Evolutionary conservation across 2,113 vertebrate species (phyloP).

Genomic region (Leiothrix lutea): DNA sequence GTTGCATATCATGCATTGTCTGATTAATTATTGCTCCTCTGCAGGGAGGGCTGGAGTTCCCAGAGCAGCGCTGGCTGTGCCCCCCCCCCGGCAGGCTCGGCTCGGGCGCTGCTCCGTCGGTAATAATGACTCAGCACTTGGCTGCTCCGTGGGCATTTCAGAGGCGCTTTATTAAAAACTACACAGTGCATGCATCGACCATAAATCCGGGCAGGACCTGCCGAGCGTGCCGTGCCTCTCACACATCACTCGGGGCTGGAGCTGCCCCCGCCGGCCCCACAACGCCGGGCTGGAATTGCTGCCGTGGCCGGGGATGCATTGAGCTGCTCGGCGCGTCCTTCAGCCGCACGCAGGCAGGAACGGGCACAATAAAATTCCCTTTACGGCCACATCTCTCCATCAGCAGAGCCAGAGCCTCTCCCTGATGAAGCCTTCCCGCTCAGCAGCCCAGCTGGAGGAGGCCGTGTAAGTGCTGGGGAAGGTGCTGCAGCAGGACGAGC

Average conservation of each 20-base stretch:
- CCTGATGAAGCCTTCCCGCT: not conserved
- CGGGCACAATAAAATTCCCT: not conserved
- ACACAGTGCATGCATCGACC: not conserved
- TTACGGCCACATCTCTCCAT: not conserved
- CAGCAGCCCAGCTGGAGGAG: not conserved
- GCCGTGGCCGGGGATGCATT: not conserved
- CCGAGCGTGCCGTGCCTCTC: not conserved
- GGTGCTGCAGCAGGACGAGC: not conserved
- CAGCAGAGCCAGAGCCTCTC: not conserved
- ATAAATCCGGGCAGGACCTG: not conserved
- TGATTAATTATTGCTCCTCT: constrained; percentile 44
- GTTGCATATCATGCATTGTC: not conserved
- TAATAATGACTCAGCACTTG: constrained; percentile 43
- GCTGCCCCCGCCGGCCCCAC: not conserved
- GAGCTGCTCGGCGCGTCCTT: not conserved
- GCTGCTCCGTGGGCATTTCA: not conserved
- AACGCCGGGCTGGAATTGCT: not conserved
- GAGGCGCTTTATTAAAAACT: not conserved
- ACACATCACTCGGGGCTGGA: not conserved
- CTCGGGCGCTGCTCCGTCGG: not conserved
- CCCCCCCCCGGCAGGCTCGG: not conserved
- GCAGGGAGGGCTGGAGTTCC: constrained; percentile 15
- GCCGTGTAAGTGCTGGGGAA: not conserved
- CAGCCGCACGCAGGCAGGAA: not conserved
- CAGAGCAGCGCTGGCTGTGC: not conserved